These are phyloP conservation scores for Characodon lateralis DNA, from an alignment of 2,797 vertebrate genomes.

Conservation along the genomic window DNA sequence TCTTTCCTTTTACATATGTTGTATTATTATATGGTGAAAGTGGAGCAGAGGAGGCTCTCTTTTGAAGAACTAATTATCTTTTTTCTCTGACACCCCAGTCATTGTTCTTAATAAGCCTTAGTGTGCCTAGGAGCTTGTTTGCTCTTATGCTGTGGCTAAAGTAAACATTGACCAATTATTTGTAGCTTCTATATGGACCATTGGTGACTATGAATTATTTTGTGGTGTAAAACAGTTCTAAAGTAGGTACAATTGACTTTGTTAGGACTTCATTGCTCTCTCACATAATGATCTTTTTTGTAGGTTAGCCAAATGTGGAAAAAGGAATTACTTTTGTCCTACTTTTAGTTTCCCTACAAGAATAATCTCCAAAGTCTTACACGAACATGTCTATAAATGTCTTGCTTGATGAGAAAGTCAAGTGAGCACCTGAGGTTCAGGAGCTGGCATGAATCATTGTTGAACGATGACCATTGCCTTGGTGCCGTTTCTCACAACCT, in stretches of 20 bases:
- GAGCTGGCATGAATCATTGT: conserved; percentile 16
- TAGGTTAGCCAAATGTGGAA: conserved; percentile 58
- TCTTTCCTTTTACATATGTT: conserved; percentile 43
- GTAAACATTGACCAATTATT: conserved; percentile 38
- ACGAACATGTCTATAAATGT: conserved; percentile 50
- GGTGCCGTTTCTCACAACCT: conserved; percentile 19
- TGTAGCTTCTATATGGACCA: conserved; percentile 18
- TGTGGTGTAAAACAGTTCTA: conserved; percentile 25
- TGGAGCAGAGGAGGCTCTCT: conserved; percentile 43
- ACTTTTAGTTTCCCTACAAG: conserved; percentile 39
- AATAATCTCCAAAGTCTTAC: conserved; percentile 37
- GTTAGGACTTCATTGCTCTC: conserved; percentile 30
- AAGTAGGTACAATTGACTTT: conserved; percentile 43
- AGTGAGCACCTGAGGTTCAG: conserved; percentile 16
- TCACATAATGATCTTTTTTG: conserved; percentile 46
- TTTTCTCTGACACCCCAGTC: conserved; percentile 32
- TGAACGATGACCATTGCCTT: conserved; percentile 24
- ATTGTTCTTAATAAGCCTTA: conserved; percentile 55
- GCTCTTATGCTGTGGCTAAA: conserved; percentile 17
- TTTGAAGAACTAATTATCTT: conserved; percentile 56
- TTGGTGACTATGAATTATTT: conserved; percentile 11
- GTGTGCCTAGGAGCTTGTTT: conserved; percentile 27
- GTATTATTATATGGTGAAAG: conserved; percentile 47
- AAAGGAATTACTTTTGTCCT: conserved; percentile 64
- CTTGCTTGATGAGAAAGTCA: conserved; percentile 28